These are phyloP conservation scores for Elephantulus edwardii DNA, from an alignment of 2,113 vertebrate species.

Conservation along the genomic window DNA sequence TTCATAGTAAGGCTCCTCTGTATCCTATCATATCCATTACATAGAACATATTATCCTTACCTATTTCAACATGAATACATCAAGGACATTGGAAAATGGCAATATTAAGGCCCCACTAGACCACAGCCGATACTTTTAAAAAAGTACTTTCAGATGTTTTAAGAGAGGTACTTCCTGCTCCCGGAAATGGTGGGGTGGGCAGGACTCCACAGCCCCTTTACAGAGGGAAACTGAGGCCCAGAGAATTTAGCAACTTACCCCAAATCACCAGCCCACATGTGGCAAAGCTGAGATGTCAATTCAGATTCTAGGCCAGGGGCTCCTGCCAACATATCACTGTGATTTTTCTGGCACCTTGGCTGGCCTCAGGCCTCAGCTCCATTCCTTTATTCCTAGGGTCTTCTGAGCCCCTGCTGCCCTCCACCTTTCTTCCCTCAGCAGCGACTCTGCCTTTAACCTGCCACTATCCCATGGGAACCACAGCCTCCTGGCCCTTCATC, in stretches of 20 bases:
- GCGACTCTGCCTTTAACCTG: too few relatives aligned
- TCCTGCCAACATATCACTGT: accelerated
- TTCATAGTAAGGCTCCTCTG: background rate
- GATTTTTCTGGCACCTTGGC: background rate
- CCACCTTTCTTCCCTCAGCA: background rate
- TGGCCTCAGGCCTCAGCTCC: background rate
- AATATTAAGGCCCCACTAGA: background rate
- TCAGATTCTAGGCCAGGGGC: background rate
- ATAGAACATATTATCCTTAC: background rate
- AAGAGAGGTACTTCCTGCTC: background rate
- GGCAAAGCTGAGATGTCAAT: background rate
- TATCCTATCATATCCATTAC: background rate
- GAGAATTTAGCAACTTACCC: background rate
- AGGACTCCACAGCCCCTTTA: background rate
- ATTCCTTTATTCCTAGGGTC: background rate
- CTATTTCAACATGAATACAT: background rate
- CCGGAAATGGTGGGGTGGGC: background rate
- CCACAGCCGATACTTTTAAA: too few relatives aligned
- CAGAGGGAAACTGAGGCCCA: background rate
- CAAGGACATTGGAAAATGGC: background rate
- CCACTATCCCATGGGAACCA: background rate
- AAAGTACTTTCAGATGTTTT: background rate
- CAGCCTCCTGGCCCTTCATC: background rate
- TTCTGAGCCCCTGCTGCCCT: accelerated
- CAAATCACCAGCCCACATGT: accelerated